Evolutionary conservation across 2,888 invertebrate species (phyloP), one percentile per base, ranked within the genome.

Genomic region (Yponomeuta malinellus): DNA sequence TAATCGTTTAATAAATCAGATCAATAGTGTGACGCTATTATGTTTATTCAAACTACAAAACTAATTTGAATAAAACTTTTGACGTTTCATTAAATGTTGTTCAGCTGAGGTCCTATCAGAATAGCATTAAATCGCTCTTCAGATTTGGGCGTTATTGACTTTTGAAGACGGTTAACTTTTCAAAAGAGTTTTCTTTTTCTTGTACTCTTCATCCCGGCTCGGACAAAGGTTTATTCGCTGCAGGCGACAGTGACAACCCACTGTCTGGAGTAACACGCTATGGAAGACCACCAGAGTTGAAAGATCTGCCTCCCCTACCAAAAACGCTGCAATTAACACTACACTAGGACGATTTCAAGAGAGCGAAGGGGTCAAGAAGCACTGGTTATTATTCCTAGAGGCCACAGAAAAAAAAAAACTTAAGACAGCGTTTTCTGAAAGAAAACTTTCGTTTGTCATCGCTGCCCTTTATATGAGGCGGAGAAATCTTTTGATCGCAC

Each of bases 181-280:
- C 15, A 59, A 59, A 59, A 59, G 15, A 5, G 12, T 59, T 59
- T 59, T 15, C 15, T 59, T 59, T 59, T 59, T 59, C 52, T 59
- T 59, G 12, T 59, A 15, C 12, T 59, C 52, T 59, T 59, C 52
- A 81, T 80, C 80, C 78, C 78, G 9, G 37, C 37, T 74, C 78
- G 80, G 78, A 88, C 87, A 88, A 89, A 87, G 82, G 84, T 79
- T 79, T 79, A 78, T 29, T 68, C 74, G 83, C 87, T 85, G 81
- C 81, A 80, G 86, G 87, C 85, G 80, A 77, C 77, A 83, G 81
- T 79, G 78, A 81, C 83, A 68, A 52, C 68, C 48, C 52, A 48
- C 83, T 86, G 75, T 77, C 77, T 78, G 82, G 81, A 80, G 81
- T 81, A 79, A 81, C 82, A 79, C 75, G 79, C 78, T 83, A 81